Percentiles rank a stretch among this genome's conserved stretches.
Evolutionary conservation across 2,113 vertebrate genomes (phyloP).

Genomic region (Lathamus discolor): DNA sequence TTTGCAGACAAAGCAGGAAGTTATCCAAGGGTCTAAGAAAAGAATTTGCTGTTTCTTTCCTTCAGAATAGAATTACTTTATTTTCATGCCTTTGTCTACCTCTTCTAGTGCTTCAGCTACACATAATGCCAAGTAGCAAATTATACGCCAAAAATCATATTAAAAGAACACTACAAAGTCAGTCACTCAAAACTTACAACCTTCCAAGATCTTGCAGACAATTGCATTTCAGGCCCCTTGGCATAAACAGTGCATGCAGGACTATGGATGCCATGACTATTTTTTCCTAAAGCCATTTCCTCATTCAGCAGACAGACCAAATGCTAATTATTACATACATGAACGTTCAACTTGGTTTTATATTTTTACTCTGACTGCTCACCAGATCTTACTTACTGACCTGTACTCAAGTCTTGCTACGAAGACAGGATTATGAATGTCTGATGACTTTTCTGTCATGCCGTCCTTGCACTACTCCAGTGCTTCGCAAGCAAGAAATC

Average conservation of each 20-base stretch:
- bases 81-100: not conserved
- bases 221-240: slow-evolving; percentile 1
- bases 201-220: not conserved
- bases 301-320: not conserved
- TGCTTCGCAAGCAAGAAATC: not conserved
- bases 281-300: slow-evolving; percentile 8
- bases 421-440: not conserved
- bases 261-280: not conserved
- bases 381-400: not conserved
- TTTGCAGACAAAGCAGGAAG: slow-evolving; percentile 23
- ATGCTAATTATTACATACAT: not conserved
- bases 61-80: not conserved
- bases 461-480: not conserved
- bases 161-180: slow-evolving; percentile 26
- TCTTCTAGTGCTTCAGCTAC: not conserved
- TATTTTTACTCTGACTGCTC: not conserved
- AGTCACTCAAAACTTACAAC: not conserved
- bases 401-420: not conserved
- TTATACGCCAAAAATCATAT: not conserved
- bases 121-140: not conserved
- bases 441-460: not conserved
- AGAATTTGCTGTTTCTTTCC: not conserved
- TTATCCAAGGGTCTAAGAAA: slow-evolving; percentile 10
- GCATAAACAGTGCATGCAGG: not conserved
- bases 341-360: not conserved